Conservation (phyloP, 2,888 invertebrate species). For the Diaphora mendica region DNA sequence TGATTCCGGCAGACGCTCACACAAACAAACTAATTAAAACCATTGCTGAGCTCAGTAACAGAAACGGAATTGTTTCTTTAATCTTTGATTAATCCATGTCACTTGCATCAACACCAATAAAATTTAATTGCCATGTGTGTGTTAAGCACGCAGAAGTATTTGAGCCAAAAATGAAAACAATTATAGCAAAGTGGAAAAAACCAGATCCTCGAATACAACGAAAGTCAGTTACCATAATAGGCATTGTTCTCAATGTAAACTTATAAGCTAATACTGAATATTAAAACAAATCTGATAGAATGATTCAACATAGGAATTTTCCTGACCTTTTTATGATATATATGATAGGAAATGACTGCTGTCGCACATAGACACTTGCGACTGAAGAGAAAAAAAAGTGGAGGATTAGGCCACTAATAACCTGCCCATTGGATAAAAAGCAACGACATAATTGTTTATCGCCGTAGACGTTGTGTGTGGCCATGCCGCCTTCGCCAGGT, state of each 20-base stretch:
- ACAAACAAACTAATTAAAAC: slow-evolving; percentile 35
- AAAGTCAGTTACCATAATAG: background rate
- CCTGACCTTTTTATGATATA: background rate
- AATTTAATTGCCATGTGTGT: slow-evolving; percentile 55
- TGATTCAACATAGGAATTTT: background rate
- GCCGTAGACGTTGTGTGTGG: background rate
- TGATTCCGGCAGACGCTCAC: background rate
- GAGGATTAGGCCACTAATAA: background rate
- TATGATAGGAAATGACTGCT: background rate
- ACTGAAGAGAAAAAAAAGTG: too few relatives aligned
- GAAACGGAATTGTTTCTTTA: slow-evolving; percentile 34
- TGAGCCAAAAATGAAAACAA: slow-evolving; percentile 12
- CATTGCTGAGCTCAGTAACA: slow-evolving; percentile 1
- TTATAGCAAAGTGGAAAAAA: slow-evolving; percentile 4
- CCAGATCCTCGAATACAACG: slow-evolving; percentile 4
- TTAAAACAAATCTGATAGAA: background rate
- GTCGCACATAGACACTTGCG: background rate
- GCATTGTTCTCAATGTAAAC: background rate
- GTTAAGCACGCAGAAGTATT: slow-evolving; percentile 32
- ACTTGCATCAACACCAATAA: slow-evolving; percentile 62
- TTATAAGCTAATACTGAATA: background rate
- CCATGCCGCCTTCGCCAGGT: too few relatives aligned
- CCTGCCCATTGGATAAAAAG: background rate
- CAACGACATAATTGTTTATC: background rate
- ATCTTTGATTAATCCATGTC: slow-evolving; percentile 48